Percentiles rank a stretch among this genome's conserved stretches.
Conservation (phyloP, 2,797 vertebrate genomes). For the Acestrorhynchus altus region DNA sequence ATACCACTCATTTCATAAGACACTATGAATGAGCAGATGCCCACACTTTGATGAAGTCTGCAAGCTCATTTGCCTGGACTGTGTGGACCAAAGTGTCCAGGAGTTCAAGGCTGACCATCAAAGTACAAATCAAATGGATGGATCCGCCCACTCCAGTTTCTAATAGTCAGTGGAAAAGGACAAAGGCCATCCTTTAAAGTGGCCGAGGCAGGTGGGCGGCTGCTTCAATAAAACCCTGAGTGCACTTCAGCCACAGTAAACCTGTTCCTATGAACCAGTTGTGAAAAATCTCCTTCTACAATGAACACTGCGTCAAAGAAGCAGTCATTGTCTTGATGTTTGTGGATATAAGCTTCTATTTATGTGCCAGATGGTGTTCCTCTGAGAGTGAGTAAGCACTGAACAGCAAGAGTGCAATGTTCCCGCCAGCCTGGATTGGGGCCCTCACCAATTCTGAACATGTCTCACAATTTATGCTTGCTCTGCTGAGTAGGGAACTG, state of each 20-base stretch:
- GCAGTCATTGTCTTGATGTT: conserved; percentile 46
- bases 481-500: not conserved
- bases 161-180: conserved; percentile 13
- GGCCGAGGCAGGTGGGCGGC: not conserved
- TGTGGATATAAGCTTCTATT: conserved; percentile 59
- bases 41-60: too few species aligned
- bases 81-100: not conserved
- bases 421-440: conserved; percentile 42
- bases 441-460: conserved; percentile 20
- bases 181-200: conserved; percentile 19
- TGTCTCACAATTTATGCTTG: conserved; percentile 4
- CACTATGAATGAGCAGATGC: too few species aligned
- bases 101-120: conserved; percentile 11
- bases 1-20: too few species aligned
- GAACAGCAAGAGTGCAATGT: conserved; percentile 53
- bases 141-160: conserved; percentile 11
- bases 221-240: conserved; percentile 35
- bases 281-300: conserved; percentile 29
- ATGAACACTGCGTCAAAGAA: conserved; percentile 13
- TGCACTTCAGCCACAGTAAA: conserved; percentile 38
- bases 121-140: conserved; percentile 40
- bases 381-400: conserved; percentile 46
- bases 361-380: conserved; percentile 58
- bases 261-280: conserved; percentile 40
- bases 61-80: too few species aligned